Conservation (phyloP, 2,113 vertebrate genomes). For the Natator depressus region DNA sequence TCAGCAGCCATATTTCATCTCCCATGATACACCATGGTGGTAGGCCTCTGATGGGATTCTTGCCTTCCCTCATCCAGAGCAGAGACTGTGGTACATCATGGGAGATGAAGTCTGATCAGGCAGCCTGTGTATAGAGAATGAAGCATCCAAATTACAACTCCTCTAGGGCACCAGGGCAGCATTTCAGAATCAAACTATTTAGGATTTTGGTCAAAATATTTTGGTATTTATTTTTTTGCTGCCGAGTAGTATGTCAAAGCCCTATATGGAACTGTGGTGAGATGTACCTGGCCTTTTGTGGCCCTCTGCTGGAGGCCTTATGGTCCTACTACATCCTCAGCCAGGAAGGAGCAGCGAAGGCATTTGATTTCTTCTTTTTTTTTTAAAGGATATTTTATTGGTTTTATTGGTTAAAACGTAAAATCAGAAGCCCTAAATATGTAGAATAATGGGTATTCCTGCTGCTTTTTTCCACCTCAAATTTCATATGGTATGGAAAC, state of each 20-base stretch:
- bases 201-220: background rate
- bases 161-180: background rate
- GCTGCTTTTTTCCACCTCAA: background rate
- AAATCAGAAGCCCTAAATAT: no score
- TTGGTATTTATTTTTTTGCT: background rate
- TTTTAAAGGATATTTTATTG: no score
- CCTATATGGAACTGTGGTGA: background rate
- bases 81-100: background rate
- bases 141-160: background rate
- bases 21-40: no score
- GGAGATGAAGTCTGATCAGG: background rate
- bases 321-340: background rate
- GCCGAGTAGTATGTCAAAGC: background rate
- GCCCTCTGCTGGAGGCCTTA: background rate
- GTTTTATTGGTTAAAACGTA: no score
- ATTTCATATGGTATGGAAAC: background rate
- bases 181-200: background rate
- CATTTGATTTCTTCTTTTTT: no score
- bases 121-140: no score
- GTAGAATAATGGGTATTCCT: background rate
- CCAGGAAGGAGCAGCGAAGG: no score
- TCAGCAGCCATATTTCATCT: background rate
- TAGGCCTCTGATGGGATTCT: no score
- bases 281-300: background rate
- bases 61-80: no score